Conservation (phyloP, 1,140 invertebrate species). For the Oncopodura yosiiana region DNA sequence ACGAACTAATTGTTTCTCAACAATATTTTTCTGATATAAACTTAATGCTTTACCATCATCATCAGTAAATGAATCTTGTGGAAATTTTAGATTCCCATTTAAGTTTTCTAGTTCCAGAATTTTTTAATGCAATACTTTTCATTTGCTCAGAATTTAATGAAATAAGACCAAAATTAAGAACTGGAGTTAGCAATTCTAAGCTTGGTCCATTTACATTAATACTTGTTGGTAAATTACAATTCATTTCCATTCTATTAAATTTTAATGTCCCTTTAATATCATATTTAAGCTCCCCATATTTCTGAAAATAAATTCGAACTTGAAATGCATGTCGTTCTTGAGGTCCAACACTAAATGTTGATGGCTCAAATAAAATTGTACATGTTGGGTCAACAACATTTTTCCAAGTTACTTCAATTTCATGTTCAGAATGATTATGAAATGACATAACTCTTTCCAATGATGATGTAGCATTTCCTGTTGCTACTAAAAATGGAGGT, state of each 20-base stretch:
- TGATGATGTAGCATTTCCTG: neutral
- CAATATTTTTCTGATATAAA: neutral
- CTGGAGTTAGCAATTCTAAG: slow-evolving; percentile 11
- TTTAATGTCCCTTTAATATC: neutral
- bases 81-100: slow-evolving; percentile 14
- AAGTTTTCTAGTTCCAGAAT: slow-evolving; percentile 3
- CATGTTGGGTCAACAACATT: neutral
- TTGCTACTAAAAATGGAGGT: slow-evolving; percentile 11
- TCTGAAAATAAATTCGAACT: slow-evolving; percentile 6
- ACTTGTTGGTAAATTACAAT: neutral
- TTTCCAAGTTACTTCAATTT: neutral
- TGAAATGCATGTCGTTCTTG: neutral
- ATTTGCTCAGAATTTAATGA: slow-evolving; percentile 7
- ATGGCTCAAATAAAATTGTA: neutral
- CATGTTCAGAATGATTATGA: neutral
- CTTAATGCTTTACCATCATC: slow-evolving; percentile 1
- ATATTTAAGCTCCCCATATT: slow-evolving; percentile 7
- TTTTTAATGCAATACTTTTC: slow-evolving; percentile 14
- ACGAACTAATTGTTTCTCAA: slow-evolving; percentile 1
- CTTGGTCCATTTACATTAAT: neutral
- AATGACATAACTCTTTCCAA: slow-evolving; percentile 3
- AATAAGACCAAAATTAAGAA: slow-evolving; percentile 17
- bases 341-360: slow-evolving; percentile 1
- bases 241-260: slow-evolving; percentile 2
- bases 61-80: neutral